Base-by-base conservation (phyloP, 2,113 vertebrate genomes). In the Balaeniceps rex region DNA sequence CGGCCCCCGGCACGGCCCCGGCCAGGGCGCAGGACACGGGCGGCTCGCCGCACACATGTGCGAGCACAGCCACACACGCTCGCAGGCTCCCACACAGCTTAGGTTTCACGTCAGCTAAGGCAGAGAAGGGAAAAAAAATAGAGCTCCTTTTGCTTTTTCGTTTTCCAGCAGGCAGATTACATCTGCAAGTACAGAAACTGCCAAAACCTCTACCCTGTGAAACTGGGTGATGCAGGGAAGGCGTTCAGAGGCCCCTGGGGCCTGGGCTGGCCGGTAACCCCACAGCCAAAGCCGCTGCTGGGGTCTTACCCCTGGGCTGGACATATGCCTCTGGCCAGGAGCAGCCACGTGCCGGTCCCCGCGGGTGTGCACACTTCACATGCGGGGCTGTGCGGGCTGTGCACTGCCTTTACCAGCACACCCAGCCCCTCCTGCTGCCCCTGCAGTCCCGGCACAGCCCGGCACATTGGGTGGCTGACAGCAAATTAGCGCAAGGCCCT, bases 61-160 rank as follows among this genome's bases (percentile, higher is more conserved):
- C 84, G 89, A 93, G 92, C 87, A 23, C 74, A 87, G 95, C 95
- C 96, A 89, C 94, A 96, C 84, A 64, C 46, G 57, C 93, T 78
- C 33, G 1, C 91, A 68, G 52, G 81, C 87, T 95, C 96, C 94
- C 96, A 96, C 95, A 94, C 91, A 13, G 95, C 95, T 95, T 93
- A 57, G 78, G 90, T 96, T 96, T 95, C 96, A 94, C 40, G 17
- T 76, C 87, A 75, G 78, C 82, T 3, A 31, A 76, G 84, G 81
- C 91, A 79, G 52, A 80, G 83, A 72, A 11, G 25, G 70, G 42
- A 11, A 38, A 52, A 87, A 87, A 86, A 80, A 28, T 28, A 87
- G 34, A 65, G 7, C 57, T 93, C 44, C 84, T 94, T 94, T 89
- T 84, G 83, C 54, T 34, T 81, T 85, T 38, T 44, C 1, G 3